phyloP scores from a whole-genome alignment of 2,888 invertebrate species.

The Baronia brevicornis region DNA sequence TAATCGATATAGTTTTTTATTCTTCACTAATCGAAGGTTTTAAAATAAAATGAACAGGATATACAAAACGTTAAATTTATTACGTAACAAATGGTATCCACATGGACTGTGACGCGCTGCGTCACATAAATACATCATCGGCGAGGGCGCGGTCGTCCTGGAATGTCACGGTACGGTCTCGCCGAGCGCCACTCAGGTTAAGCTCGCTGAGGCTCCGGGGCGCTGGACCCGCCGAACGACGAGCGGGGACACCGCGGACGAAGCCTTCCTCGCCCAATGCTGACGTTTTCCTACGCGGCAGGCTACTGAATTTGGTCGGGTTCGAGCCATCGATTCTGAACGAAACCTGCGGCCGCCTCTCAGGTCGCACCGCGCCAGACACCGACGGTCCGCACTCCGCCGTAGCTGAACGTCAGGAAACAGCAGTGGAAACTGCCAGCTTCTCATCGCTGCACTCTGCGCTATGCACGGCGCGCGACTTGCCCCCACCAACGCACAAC shows the following conservation, averaged over 20 bases:
- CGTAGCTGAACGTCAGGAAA: slow-evolving; percentile 75
- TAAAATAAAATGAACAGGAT: too few relatives aligned
- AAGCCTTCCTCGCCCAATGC: slow-evolving; percentile 66
- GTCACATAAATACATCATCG: slow-evolving; percentile 90
- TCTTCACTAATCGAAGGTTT: too few relatives aligned
- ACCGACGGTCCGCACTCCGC: slow-evolving; percentile 46
- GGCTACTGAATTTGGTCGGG: slow-evolving; percentile 72
- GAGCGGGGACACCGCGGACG: slow-evolving; percentile 78
- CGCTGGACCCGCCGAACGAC: slow-evolving; percentile 74
- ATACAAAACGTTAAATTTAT: slow-evolving; percentile 44
- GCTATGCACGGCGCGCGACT: slow-evolving; percentile 54
- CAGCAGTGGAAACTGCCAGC: slow-evolving; percentile 60
- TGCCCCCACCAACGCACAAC: slow-evolving; percentile 38
- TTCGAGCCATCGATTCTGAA: slow-evolving; percentile 54
- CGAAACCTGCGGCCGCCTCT: slow-evolving; percentile 46
- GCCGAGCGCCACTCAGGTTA: slow-evolving; percentile 77
- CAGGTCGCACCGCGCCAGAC: slow-evolving; percentile 27
- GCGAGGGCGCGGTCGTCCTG: slow-evolving; percentile 45
- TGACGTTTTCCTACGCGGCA: slow-evolving; percentile 67
- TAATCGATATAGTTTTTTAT: too few relatives aligned
- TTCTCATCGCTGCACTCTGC: slow-evolving; percentile 66
- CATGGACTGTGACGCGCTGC: slow-evolving; percentile 7
- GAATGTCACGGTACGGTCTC: slow-evolving; percentile 28
- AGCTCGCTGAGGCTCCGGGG: slow-evolving; percentile 90
- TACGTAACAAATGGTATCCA: slow-evolving; percentile 49